Evolutionary conservation across 2,888 invertebrate species (phyloP).

Genomic region (Oscheius sp.): DNA sequence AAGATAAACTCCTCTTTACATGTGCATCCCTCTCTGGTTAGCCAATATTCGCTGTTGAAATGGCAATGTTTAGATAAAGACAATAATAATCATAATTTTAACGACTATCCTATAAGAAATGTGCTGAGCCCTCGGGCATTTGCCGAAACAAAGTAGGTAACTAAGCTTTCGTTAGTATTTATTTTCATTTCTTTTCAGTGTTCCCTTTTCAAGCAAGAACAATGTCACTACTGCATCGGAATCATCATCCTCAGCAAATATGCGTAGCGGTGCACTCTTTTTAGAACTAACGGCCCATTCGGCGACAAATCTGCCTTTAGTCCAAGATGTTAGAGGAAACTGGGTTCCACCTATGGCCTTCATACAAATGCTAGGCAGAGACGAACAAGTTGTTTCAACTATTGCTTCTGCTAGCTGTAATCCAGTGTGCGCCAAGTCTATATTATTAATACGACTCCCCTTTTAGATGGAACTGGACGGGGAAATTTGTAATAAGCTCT

Average conservation of each 20-base stretch:
- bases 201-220: neutral
- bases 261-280: conserved; percentile 38
- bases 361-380: conserved; percentile 52
- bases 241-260: neutral
- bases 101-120: too few relatives aligned
- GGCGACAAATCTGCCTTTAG: conserved; percentile 52
- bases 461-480: conserved; percentile 52
- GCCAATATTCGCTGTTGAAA: too few relatives aligned
- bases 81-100: too few relatives aligned
- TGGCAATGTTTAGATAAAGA: too few relatives aligned
- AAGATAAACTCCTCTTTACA: too few relatives aligned
- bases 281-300: conserved; percentile 50
- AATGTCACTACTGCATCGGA: neutral
- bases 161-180: too few relatives aligned
- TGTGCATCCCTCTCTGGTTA: too few relatives aligned
- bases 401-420: conserved; percentile 41
- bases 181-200: too few relatives aligned
- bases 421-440: conserved; percentile 32
- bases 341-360: conserved; percentile 44
- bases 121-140: too few relatives aligned
- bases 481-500: conserved; percentile 49
- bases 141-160: too few relatives aligned
- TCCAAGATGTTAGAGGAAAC: conserved; percentile 47
- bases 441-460: too few relatives aligned
- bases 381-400: conserved; percentile 56